phyloP scores from a whole-genome alignment of 2,797 vertebrate genomes.

The Taenioides sp. region DNA sequence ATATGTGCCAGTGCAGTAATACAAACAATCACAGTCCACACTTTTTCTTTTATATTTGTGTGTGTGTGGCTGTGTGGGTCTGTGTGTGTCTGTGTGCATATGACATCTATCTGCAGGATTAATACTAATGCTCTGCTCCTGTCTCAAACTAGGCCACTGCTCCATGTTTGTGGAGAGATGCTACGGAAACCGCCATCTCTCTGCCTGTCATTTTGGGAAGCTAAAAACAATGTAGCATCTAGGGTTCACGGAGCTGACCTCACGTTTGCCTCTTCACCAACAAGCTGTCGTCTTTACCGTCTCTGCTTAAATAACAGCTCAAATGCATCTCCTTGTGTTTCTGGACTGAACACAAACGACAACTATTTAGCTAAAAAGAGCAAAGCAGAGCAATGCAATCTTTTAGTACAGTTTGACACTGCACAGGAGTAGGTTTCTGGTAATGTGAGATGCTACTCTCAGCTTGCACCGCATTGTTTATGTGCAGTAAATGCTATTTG shows the following conservation, averaged over 20 bases:
- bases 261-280: slow-evolving; percentile 43
- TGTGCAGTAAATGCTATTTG: slow-evolving; percentile 26
- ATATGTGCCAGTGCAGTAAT: slow-evolving; percentile 46
- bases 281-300: slow-evolving; percentile 35
- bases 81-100: slow-evolving; percentile 48
- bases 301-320: slow-evolving; percentile 31
- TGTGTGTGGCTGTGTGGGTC: neutral
- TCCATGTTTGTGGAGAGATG: slow-evolving; percentile 48
- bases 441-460: slow-evolving; percentile 41
- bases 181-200: slow-evolving; percentile 34
- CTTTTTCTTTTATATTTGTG: slow-evolving; percentile 33
- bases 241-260: slow-evolving; percentile 46
- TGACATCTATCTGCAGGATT: slow-evolving; percentile 75
- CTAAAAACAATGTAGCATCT: slow-evolving; percentile 33
- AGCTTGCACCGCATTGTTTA: slow-evolving; percentile 30
- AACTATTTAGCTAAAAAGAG: slow-evolving; percentile 25
- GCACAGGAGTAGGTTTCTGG: slow-evolving; percentile 26
- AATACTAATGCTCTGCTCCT: slow-evolving; percentile 76
- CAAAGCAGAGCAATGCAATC: slow-evolving; percentile 23
- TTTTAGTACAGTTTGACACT: slow-evolving; percentile 41
- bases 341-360: slow-evolving; percentile 17
- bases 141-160: slow-evolving; percentile 72
- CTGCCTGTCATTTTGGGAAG: slow-evolving; percentile 33
- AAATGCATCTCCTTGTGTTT: slow-evolving; percentile 35
- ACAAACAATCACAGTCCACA: slow-evolving; percentile 11